Percentiles rank a stretch among this genome's conserved stretches.
Evolutionary conservation across 2,113 vertebrate genomes (phyloP).

Genomic region (Nanorana parkeri): DNA sequence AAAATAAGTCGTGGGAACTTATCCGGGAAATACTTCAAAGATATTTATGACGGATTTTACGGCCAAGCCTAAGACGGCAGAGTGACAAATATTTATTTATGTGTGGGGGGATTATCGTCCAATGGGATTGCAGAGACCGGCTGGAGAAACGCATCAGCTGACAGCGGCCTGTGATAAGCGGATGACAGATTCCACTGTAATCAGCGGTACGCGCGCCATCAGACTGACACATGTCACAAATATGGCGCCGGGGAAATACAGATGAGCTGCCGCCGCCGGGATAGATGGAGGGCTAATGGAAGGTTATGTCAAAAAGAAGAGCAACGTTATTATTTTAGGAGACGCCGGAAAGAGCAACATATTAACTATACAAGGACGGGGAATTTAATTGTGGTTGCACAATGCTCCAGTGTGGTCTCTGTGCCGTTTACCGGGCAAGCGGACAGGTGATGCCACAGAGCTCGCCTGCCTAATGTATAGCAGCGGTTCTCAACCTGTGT

Average conservation of each 20-base stretch:
- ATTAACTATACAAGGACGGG: too few relatives aligned
- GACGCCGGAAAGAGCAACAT: too few relatives aligned
- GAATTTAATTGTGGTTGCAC: too few relatives aligned
- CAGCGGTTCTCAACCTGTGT: too few relatives aligned
- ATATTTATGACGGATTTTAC: constrained; percentile 28
- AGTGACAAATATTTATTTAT: constrained; percentile 30
- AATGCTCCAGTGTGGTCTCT: too few relatives aligned
- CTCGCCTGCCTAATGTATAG: too few relatives aligned
- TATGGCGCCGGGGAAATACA: neutral
- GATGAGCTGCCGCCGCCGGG: neutral
- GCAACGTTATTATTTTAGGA: too few relatives aligned
- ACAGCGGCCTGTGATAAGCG: neutral
- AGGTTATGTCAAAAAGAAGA: too few relatives aligned
- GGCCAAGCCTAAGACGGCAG: neutral
- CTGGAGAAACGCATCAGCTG: neutral
- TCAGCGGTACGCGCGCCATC: neutral
- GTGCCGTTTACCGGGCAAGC: too few relatives aligned
- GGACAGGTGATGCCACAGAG: too few relatives aligned
- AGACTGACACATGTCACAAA: constrained; percentile 5
- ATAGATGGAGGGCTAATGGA: too few relatives aligned
- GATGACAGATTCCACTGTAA: constrained; percentile 19
- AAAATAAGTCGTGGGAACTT: constrained; percentile 1
- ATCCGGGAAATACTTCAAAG: neutral
- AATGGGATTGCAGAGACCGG: neutral
- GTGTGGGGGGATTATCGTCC: neutral